Base-by-base conservation (phyloP, 1,140 invertebrate genomes). In the Orchestia grillus region DNA sequence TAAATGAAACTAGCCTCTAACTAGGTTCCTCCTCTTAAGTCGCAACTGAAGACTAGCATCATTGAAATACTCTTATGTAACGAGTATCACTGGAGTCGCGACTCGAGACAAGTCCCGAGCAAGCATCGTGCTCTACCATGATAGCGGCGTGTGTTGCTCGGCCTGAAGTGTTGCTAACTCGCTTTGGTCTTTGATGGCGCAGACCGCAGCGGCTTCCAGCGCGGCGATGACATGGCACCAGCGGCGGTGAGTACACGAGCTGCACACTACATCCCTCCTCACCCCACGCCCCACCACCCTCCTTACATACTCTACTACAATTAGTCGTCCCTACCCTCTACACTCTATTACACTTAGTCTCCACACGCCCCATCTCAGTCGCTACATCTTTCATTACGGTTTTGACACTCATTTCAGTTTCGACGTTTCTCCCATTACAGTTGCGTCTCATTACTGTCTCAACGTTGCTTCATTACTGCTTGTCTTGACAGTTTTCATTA, bases 151-250 rank as follows among this genome's bases (percentile, higher is more conserved):
- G n/a, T n/a, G n/a, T n/a, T n/a, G n/a, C n/a, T n/a, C n/a, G n/a
- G n/a, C 19, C 11, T 77, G 62, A 77, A 1, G 62, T 36, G 62
- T 1, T 77, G 62, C 62, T 77, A 77, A 77, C 62, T 77, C 28
- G 62, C 62, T 77, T 15, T 77, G 28, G 1, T 90, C 43, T 44
- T 4, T 90, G 88, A 4, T 90, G 88, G 41, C 41, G 44, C 92
- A 94, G 92, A 94, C 43, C 92, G 92, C 92, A 94, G 92, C 44
- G 92, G 92, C 92, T 94, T 94, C 92, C 92, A 94, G 44, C 92
- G 92, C 36, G 92, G 92, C 11, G 92, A 94, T 44, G 92, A 94
- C 92, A 94, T 94, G 92, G 92, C 92, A 47, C 92, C 92, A 94
- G 92, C 92, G 11, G 92, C 92, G 92, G 92, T 94, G 92, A 94